Base-by-base conservation (phyloP, 1,140 invertebrate genomes). In the Zaprionus taronus region DNA sequence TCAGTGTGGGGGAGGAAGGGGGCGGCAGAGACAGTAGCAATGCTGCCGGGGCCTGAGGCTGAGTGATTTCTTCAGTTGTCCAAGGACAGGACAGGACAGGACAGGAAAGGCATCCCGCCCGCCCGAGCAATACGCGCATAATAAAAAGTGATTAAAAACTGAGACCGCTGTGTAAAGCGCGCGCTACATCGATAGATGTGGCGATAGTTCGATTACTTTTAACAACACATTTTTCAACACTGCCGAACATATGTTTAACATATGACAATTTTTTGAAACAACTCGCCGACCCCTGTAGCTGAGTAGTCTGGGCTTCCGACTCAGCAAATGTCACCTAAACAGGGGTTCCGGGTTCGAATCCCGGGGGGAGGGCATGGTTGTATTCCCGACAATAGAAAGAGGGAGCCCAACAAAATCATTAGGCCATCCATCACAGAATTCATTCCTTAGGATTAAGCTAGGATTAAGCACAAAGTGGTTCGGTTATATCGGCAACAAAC, bases 71-170 rank as follows among this genome's bases (percentile, higher is more conserved):
- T 64, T 63, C 41, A 47, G 61, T 44, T 65, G 58, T 69, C 72
- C 72, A 74, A 74, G 72, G 72, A 75, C 72, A 71, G 72, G 53
- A 44, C 41, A 44, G 41, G 41, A 36, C 36, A 14, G 36, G 14
- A 38, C 7, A 38, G 36, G 14, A 38, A 15, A 38, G 14, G 36
- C 34, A 14, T 7, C 2, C 41, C 6, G 41, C 63, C 24, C 26
- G 22, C 64, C 26, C 28, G 24, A 24, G 68, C 68, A 64, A 63
- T 64, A 64, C 61, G 61, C 28, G 61, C 64, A 79, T 86, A 85
- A 85, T 87, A 76, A 83, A 80, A 85, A 85, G 83, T 87, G 83
- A 85, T 85, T 85, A 85, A 85, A 85, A 87, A 77, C 24, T 38
- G 58, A 44, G 36, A 7, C 51, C 53, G 41, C 28, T 57, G 5